Base-by-base conservation (phyloP, 2,797 vertebrate genomes). In the Danio kyathit region DNA sequence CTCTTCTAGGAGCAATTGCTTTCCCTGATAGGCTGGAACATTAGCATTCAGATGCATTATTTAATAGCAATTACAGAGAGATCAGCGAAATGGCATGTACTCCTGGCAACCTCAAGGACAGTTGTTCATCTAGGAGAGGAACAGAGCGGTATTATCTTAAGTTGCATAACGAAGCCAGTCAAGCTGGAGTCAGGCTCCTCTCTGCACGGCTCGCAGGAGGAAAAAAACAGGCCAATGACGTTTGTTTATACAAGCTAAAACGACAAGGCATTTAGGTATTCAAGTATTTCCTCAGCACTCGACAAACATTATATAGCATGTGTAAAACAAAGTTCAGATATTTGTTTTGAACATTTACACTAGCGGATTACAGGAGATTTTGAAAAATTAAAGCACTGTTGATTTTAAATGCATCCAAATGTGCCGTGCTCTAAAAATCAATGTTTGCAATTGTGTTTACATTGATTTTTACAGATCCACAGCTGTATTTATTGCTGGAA, bases 1-100 rank as follows among this genome's bases (percentile, higher is more conserved):
- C 85, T 66, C 78, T 14, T 0, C 61, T 83, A 67, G 83, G 82
- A 79, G 60, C 82, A 81, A 89, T 81, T 86, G 64, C 43, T 16
- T 80, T 88, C 86, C 84, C 70, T 3, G 7, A 19, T 19, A 19
- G 69, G 46, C 77, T 69, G 56, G 51, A 7, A 61, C 87, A 78
- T 61, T 72, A 71, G 61, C 13, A 7, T 71, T 52, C 69, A 57
- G 64, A 64, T 78, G 73, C 38, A 43, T 63, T 64, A 70, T 75
- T 60, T 81, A 88, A 83, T 83, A 61, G 59, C 82, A 87, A 89
- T 89, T 80, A 84, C 67, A 64, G 40, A 7, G 48, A 64, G 67
- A 65, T 67, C 57, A 6, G 51, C 40, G 6, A 46, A 41, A 74
- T 38, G 43, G 54, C 69, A 80, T 56, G 61, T 48, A 74, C 57